Conservation (phyloP, 1,140 invertebrate genomes). For the Anagrus nilaparvatae region DNA sequence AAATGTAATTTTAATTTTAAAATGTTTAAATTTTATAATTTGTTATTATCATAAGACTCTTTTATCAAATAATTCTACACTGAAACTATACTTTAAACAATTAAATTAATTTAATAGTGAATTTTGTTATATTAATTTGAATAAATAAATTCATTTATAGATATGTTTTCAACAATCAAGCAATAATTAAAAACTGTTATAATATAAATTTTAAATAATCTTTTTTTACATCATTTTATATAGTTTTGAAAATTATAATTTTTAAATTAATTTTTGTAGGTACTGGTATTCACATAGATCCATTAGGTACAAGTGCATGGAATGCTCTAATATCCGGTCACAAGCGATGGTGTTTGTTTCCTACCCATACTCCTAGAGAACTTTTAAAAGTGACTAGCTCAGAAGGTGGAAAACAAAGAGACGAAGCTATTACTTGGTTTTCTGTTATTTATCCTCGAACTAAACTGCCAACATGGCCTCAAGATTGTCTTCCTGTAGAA, state of each 20-base stretch:
- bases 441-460: constrained; percentile 93
- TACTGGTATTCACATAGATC: constrained; percentile 99
- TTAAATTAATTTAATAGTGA: too few species aligned
- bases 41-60: too few species aligned
- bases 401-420: constrained; percentile 90
- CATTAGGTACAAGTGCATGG: constrained; percentile 98
- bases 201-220: background rate
- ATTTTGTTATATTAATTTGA: too few species aligned
- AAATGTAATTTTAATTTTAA: too few species aligned
- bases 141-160: too few species aligned
- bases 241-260: background rate
- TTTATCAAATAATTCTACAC: too few species aligned
- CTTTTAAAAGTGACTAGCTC: constrained; percentile 80
- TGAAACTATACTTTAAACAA: too few species aligned
- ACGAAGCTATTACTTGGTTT: constrained; percentile 99
- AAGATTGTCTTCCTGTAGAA: constrained; percentile 86
- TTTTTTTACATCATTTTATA: background rate
- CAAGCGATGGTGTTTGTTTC: constrained; percentile 98
- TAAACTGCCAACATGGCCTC: constrained; percentile 79
- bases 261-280: constrained; percentile 46
- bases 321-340: constrained; percentile 93
- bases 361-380: constrained; percentile 91
- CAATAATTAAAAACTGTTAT: too few species aligned
- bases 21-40: too few species aligned
- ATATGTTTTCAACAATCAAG: too few species aligned